Evolutionary conservation across 2,888 invertebrate genomes (phyloP).

Genomic region (Nephrotoma guestfalica): DNA sequence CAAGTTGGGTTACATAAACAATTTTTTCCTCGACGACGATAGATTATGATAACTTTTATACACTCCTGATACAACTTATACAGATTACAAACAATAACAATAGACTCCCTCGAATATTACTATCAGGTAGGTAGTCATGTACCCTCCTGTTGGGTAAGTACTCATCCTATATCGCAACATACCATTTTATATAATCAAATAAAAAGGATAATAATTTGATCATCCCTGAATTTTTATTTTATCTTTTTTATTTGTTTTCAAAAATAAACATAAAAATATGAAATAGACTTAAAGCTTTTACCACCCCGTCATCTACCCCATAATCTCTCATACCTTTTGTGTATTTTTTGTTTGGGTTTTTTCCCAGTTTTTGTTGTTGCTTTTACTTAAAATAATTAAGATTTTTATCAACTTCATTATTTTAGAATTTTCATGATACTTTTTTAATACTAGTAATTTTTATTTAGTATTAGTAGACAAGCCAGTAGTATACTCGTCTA

Average conservation of each 20-base stretch:
- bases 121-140: not conserved
- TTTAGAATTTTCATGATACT: not conserved
- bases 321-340: not conserved
- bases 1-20: no score
- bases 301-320: not conserved
- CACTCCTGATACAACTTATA: no score
- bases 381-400: not conserved
- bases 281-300: not conserved
- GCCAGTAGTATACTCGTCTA: not conserved
- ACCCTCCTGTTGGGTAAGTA: not conserved
- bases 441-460: not conserved
- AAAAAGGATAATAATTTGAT: not conserved
- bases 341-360: not conserved
- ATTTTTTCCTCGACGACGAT: no score
- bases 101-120: not conserved
- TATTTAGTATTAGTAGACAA: not conserved
- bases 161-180: not conserved
- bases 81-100: no score
- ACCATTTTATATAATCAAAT: not conserved
- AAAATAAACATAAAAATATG: not conserved
- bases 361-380: not conserved
- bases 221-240: not conserved
- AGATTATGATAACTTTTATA: no score
- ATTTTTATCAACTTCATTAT: not conserved
- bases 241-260: not conserved